Base-by-base conservation (phyloP, 2,113 vertebrate genomes). In the Herpailurus yagouaroundi region DNA sequence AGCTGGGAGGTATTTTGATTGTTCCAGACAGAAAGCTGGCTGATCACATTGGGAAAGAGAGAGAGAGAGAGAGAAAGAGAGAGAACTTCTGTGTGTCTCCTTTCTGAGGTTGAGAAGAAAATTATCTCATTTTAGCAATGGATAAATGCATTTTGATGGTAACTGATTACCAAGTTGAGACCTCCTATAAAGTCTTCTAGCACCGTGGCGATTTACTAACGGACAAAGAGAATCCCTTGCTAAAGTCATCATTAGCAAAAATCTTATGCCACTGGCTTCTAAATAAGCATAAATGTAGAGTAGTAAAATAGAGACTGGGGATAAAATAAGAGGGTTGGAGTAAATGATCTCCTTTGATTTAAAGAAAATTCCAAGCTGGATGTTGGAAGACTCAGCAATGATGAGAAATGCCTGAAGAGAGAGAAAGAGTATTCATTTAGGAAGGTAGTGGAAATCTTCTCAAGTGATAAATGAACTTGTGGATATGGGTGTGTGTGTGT, bases 211-310 rank as follows among this genome's bases (percentile, higher is more conserved):
- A 31, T 95, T 97, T 79, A 83, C 83, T 79, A 91, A 94, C 81
- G 85, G 85, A 87, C 73, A 88, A 94, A 95, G 50, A 97, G 82
- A 95, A 91, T 87, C 96, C 64, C 80, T 96, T 73, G 9, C 80
- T 81, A 90, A 98, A 69, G 74, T 64, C 84, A 95, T 98, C 96
- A 95, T 96, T 96, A 94, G 84, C 86, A 96, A 66, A 96, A 95
- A 12, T 82, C 87, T 25, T 94, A 33, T 81, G 64, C 87, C 71
- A 82, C 83, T 79, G n/a, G n/a, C 50, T 97, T 97, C 91, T 97
- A 97, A 96, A 92, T 86, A 95, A 91, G 55, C n/a, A 82, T 95
- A 97, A 96, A 87, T 29, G 16, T 85, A 89, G 92, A 71, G 88
- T 93, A 93, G 92, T 55, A 76, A 93, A 92, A 48, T 69, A 96